Base-by-base conservation (phyloP, 2,888 invertebrate species). In the Teleogryllus oceanicus region DNA sequence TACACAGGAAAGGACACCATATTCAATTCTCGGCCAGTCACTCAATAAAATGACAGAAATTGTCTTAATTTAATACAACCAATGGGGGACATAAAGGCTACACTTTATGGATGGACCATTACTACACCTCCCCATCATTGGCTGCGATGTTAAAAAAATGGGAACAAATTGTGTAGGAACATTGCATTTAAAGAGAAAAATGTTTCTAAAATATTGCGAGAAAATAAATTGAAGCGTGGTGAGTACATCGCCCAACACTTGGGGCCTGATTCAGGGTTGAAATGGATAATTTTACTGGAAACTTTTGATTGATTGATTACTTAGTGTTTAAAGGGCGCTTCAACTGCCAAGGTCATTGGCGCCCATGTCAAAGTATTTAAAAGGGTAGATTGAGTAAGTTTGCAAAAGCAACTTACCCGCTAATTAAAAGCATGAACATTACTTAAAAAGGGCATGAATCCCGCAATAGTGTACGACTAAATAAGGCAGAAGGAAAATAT, bases 21-120 rank as follows among this genome's bases (percentile, higher is more conserved):
- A 8, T 18, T 12, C 1, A 16, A 37, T 24, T 24, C 20, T 24
- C 20, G 18, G 4, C 18, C 11, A 1, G 5, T 20, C 3, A 18
- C 11, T 4, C 5, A 62, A n/a, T 11, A 78, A 78, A 13, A 74
- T n/a, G 2, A 13, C 37, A 18, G 51, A 51, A 11, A 74, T 78
- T 78, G 74, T 78, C 13, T 51, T 78, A 16, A 62, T 18, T 62
- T 80, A 21, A 21, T 50, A 5, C 75, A 50, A 18, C 50, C 79
- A 50, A 4, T 79, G 16, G n/a, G n/a, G n/a, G n/a, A n/a, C 11
- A 77, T 11, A 51, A 74, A 13, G 77, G 74, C 0, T 3, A 62
- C 10, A 74, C 51, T 3, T 21, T 76, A 13, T 80, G 74, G 80
- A 80, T 79, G 77, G 50, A 50, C n/a, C 79, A 79, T 76, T 80